Conservation (phyloP, 2,888 invertebrate species). For the Hipparchia semele region DNA sequence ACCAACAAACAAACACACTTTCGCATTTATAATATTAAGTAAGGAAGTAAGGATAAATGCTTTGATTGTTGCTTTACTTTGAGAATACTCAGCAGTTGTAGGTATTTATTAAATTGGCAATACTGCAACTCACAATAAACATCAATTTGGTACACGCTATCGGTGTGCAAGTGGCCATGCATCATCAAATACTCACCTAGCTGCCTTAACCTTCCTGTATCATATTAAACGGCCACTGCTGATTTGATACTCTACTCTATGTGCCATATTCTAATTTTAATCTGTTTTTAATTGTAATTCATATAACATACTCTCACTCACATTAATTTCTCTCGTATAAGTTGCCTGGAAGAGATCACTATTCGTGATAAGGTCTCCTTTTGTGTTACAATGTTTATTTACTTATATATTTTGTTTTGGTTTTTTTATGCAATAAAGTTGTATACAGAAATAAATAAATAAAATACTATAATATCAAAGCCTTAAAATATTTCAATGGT, state of each 20-base stretch:
- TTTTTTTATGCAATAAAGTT: too few species aligned
- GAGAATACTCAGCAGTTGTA: background rate
- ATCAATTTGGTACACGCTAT: conserved; percentile 12
- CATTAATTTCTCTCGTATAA: too few species aligned
- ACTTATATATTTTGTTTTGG: too few species aligned
- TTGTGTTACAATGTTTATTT: too few species aligned
- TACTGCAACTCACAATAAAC: conserved; percentile 11
- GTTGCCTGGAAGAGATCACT: too few species aligned
- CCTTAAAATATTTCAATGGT: too few species aligned
- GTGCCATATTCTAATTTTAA: background rate
- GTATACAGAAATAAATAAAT: too few species aligned
- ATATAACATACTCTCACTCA: too few species aligned
- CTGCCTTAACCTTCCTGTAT: conserved; percentile 1
- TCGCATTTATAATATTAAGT: too few species aligned
- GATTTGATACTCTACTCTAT: background rate
- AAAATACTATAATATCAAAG: too few species aligned
- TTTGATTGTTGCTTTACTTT: background rate
- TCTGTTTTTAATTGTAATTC: background rate
- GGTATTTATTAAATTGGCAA: background rate
- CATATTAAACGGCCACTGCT: background rate
- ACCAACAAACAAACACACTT: too few species aligned
- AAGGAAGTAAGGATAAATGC: background rate
- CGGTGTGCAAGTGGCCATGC: conserved; percentile 6
- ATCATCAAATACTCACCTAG: conserved; percentile 5
- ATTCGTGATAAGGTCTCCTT: too few species aligned